Conservation (phyloP, 1,140 invertebrate species). For the Ceratitis capitata region DNA sequence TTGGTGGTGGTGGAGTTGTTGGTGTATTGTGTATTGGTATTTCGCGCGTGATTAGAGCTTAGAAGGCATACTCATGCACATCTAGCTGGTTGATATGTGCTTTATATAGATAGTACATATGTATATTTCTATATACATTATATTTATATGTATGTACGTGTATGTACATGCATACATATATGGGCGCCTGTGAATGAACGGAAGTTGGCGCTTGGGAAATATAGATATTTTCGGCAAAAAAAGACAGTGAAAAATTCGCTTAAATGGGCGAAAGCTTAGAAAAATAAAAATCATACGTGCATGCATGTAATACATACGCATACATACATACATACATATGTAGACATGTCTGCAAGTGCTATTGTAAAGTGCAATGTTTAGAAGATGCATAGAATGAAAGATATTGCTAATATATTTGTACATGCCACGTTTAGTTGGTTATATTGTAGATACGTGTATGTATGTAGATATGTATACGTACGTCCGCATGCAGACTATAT, state of each 20-base stretch:
- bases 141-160: neutral
- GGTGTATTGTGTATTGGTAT: neutral
- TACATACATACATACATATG: neutral
- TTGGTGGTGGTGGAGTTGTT: neutral
- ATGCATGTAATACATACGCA: neutral
- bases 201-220: neutral
- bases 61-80: neutral
- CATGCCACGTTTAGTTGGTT: neutral
- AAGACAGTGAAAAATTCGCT: neutral
- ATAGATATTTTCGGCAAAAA: slow-evolving; percentile 9
- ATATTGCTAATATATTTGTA: neutral
- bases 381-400: slow-evolving; percentile 31
- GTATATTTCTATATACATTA: neutral
- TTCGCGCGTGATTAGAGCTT: slow-evolving; percentile 30
- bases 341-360: neutral
- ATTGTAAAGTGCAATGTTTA: slow-evolving; percentile 22
- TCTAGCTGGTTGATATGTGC: neutral
- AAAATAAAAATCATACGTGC: neutral
- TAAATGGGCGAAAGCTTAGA: slow-evolving; percentile 9
- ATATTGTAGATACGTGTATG: neutral
- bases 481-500: neutral
- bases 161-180: neutral
- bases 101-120: neutral
- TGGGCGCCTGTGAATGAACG: slow-evolving; percentile 15
- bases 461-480: neutral